phyloP scores from a whole-genome alignment of 2,113 vertebrate genomes.

The Gambusia affinis region DNA sequence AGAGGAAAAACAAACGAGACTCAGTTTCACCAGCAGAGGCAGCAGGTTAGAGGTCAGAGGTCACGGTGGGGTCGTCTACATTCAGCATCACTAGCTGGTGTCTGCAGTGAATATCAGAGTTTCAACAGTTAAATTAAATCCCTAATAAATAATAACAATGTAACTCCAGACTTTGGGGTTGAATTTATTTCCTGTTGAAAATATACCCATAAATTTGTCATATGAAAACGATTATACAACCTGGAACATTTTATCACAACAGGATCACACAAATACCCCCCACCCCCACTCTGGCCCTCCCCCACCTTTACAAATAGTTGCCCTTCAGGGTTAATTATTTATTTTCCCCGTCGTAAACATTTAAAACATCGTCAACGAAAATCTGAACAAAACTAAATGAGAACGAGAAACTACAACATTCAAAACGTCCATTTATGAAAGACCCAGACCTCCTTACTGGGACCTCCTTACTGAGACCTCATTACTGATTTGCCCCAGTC shows the following conservation, averaged over 20 bases:
- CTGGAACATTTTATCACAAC: slow-evolving; percentile 81
- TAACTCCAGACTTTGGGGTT: slow-evolving; percentile 65
- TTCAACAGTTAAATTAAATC: neutral
- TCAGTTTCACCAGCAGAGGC: too few relatives aligned
- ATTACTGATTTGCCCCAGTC: too few relatives aligned
- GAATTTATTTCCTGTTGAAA: slow-evolving; percentile 84
- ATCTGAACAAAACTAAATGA: slow-evolving; percentile 52
- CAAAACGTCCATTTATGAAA: slow-evolving; percentile 61
- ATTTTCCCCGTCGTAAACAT: slow-evolving; percentile 56
- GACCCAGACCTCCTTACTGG: neutral
- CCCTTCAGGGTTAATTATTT: slow-evolving; percentile 63
- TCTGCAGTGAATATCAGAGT: too few relatives aligned
- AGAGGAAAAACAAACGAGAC: too few relatives aligned
- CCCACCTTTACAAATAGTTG: slow-evolving; percentile 80
- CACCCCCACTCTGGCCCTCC: slow-evolving; percentile 53
- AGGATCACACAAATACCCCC: slow-evolving; percentile 78
- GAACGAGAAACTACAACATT: slow-evolving; percentile 68
- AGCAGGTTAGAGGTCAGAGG: too few relatives aligned
- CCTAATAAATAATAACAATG: neutral
- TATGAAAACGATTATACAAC: slow-evolving; percentile 84
- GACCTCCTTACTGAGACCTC: slow-evolving; percentile 4
- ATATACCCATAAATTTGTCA: slow-evolving; percentile 84
- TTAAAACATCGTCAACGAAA: slow-evolving; percentile 70
- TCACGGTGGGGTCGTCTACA: too few relatives aligned
- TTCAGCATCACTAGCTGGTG: too few relatives aligned